These are phyloP conservation scores for Augiades crinisus DNA, from an alignment of 2,888 invertebrate species.

Conservation along the genomic window DNA sequence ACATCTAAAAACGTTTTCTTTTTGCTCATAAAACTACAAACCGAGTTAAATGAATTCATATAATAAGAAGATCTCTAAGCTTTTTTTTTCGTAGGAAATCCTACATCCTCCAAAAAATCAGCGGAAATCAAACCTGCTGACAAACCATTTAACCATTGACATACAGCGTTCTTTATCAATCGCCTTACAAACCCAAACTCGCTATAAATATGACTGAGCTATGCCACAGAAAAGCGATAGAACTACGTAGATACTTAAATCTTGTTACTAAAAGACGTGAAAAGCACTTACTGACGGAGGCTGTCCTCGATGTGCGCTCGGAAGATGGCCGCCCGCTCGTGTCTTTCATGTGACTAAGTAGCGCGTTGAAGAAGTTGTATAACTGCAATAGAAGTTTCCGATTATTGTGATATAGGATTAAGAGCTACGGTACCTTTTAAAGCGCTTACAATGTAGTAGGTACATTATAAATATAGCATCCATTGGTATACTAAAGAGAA, in stretches of 20 bases:
- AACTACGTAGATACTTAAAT: too few species aligned
- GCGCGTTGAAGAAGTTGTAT: constrained; percentile 96
- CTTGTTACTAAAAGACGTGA: constrained; percentile 3
- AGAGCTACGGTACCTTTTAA: not conserved
- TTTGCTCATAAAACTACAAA: not conserved
- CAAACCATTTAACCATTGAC: too few species aligned
- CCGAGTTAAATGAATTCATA: not conserved
- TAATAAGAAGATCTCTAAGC: not conserved
- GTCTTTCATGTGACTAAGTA: constrained; percentile 92
- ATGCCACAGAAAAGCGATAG: too few species aligned
- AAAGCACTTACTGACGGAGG: constrained; percentile 77
- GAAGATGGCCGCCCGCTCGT: constrained; percentile 82
- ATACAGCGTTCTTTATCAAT: too few species aligned
- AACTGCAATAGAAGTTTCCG: constrained; percentile 82
- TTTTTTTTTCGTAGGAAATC: too few species aligned
- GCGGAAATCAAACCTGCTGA: too few species aligned
- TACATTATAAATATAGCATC: not conserved
- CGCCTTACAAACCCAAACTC: too few species aligned
- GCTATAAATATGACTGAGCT: too few species aligned
- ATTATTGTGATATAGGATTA: not conserved
- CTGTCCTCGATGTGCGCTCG: constrained; percentile 84
- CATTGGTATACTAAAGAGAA: too few species aligned
- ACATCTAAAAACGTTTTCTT: not conserved
- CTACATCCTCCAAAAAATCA: too few species aligned
- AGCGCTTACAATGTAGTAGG: not conserved